Percentiles rank a stretch among this genome's conserved stretches.
These are phyloP conservation scores for Nephrotoma flavescens DNA, from an alignment of 2,888 invertebrate genomes.

Conservation along the genomic window DNA sequence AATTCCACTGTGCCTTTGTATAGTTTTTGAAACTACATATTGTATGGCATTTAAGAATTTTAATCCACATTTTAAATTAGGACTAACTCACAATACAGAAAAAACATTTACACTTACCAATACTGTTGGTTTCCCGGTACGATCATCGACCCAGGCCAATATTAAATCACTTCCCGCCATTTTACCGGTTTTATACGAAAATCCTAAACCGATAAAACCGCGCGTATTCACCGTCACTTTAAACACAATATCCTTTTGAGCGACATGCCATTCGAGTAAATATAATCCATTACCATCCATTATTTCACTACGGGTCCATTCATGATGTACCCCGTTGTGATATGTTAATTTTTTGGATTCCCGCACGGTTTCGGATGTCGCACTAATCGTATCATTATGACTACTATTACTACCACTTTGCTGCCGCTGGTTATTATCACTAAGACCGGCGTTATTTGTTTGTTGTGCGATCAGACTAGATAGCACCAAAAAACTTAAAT, in stretches of 20 bases:
- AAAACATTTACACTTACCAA: conserved; percentile 47
- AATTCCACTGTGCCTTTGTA: too few species aligned
- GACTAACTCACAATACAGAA: too few species aligned
- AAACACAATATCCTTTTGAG: conserved; percentile 56
- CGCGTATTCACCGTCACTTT: conserved; percentile 65
- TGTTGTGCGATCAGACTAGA: neutral
- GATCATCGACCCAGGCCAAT: conserved; percentile 74
- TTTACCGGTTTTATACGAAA: conserved; percentile 56
- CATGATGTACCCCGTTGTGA: conserved; percentile 10
- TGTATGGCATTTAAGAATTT: too few species aligned
- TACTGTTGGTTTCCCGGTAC: conserved; percentile 44
- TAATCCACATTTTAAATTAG: too few species aligned
- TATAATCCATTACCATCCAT: conserved; percentile 32
- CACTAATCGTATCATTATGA: neutral
- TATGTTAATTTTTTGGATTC: neutral
- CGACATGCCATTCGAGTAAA: conserved; percentile 53
- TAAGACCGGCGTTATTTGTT: neutral
- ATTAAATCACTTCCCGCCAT: conserved; percentile 76
- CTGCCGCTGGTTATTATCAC: neutral
- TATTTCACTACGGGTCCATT: conserved; percentile 28
- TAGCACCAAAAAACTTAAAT: neutral
- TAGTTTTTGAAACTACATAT: too few species aligned
- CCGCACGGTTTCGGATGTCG: neutral
- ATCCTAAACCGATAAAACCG: conserved; percentile 77
- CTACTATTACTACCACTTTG: neutral